These are phyloP conservation scores for Phylloscopus collybita DNA, from an alignment of 2,797 vertebrate genomes.

Conservation along the genomic window DNA sequence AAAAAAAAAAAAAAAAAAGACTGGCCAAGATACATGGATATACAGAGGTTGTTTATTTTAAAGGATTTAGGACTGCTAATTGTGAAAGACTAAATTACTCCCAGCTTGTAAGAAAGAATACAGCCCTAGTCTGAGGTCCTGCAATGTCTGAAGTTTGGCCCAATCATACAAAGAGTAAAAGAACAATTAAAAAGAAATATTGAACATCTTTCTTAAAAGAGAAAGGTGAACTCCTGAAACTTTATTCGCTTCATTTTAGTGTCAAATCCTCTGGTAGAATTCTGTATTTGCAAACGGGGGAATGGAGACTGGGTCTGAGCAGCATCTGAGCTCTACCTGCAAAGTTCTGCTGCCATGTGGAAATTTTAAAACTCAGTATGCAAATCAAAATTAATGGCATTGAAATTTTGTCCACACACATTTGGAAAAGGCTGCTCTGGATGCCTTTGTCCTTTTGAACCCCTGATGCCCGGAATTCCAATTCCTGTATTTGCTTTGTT, in stretches of 20 bases:
- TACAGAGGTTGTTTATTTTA: neutral
- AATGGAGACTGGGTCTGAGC: neutral
- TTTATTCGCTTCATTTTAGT: neutral
- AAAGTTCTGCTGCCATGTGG: neutral
- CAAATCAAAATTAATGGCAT: neutral
- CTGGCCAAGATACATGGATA: neutral
- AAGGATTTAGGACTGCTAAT: neutral
- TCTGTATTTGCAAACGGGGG: neutral
- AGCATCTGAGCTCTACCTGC: neutral
- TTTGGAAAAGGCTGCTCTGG: neutral
- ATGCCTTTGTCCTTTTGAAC: neutral
- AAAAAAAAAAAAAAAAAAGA: neutral
- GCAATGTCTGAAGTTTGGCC: neutral
- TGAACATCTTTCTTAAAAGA: neutral
- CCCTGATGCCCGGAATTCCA: neutral
- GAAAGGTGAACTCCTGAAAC: neutral
- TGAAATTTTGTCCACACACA: accelerated
- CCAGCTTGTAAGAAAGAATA: neutral
- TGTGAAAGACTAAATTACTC: neutral
- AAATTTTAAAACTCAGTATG: neutral
- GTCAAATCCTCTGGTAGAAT: neutral
- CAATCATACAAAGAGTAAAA: neutral
- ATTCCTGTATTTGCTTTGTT: neutral
- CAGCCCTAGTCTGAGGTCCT: neutral
- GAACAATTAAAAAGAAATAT: neutral